Conservation (phyloP, 2,113 vertebrate species). For the Parotia lawesii region DNA sequence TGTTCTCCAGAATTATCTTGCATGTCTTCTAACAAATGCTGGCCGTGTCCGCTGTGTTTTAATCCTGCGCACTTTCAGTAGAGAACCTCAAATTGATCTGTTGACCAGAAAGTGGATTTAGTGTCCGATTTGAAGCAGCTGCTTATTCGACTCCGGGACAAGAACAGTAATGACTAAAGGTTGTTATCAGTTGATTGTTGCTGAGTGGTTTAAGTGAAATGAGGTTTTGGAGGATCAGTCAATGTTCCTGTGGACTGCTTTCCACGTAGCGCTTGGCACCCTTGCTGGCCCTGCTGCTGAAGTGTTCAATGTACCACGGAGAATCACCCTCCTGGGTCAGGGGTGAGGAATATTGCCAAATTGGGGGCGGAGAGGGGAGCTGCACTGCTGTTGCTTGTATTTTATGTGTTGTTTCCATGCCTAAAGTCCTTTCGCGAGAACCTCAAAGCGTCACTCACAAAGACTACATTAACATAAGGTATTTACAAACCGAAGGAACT, state of each 20-base stretch:
- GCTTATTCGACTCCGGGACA: neutral
- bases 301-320: neutral
- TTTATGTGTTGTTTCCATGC: neutral
- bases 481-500: neutral
- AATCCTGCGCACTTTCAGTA: neutral
- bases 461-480: neutral
- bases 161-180: neutral
- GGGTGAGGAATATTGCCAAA: neutral
- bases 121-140: neutral
- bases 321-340: neutral
- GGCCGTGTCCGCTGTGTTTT: neutral
- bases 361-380: neutral
- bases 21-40: neutral
- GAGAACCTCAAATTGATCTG: neutral
- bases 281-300: neutral
- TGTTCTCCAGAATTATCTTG: neutral
- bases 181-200: conserved; percentile 12
- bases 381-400: neutral
- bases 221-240: conserved; percentile 9
- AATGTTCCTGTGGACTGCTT: neutral
- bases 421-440: neutral
- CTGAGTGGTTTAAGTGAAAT: conserved; percentile 4
- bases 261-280: neutral
- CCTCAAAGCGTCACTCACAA: neutral
- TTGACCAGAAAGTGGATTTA: conserved; percentile 14